These are phyloP conservation scores for Ptyas mucosa DNA, from an alignment of 2,113 vertebrate species.

Conservation along the genomic window DNA sequence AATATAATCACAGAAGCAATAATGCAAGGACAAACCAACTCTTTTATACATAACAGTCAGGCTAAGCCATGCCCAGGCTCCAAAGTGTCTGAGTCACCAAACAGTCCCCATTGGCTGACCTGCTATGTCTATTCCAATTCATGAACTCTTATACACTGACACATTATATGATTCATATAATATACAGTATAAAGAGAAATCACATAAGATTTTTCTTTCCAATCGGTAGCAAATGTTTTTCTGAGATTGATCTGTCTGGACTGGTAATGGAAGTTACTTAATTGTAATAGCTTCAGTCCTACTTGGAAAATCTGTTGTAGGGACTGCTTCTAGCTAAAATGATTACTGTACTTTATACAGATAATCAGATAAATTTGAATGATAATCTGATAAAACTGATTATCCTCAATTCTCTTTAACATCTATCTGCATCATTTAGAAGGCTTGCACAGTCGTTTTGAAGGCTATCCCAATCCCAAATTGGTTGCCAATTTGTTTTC, in stretches of 20 bases:
- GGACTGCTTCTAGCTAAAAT: background rate
- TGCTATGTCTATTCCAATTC: no score
- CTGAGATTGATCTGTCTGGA: background rate
- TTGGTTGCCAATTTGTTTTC: background rate
- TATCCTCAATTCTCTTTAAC: background rate
- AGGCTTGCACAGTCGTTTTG: background rate
- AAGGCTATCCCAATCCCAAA: background rate
- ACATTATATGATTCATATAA: background rate
- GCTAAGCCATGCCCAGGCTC: no score
- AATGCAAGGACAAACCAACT: no score
- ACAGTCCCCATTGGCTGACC: no score
- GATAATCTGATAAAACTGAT: background rate
- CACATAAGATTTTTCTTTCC: background rate
- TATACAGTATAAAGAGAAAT: background rate
- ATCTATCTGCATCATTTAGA: background rate
- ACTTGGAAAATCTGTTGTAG: background rate
- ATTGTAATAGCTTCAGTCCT: background rate
- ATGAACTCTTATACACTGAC: no score
- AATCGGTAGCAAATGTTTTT: background rate
- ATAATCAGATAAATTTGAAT: background rate
- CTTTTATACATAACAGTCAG: no score
- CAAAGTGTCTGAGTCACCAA: no score
- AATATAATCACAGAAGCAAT: no score
- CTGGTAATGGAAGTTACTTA: background rate
- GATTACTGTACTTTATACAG: background rate